phyloP scores from a whole-genome alignment of 1,140 invertebrate genomes.

The Argopecten irradians region DNA sequence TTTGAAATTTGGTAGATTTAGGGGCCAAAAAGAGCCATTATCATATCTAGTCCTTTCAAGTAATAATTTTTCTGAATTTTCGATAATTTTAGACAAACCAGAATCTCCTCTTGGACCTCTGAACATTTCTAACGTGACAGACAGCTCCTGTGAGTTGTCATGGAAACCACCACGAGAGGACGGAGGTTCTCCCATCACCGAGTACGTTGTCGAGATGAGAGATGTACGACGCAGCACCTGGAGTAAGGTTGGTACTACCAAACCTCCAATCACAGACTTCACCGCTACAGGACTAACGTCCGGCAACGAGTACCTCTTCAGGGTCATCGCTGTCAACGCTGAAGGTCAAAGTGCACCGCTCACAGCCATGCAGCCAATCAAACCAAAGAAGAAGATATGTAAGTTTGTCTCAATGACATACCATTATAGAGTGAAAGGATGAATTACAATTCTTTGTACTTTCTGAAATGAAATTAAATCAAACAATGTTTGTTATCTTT shows the following conservation, averaged over 20 bases:
- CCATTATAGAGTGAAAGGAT: neutral
- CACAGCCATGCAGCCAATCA: slow-evolving; percentile 89
- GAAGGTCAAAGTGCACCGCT: slow-evolving; percentile 94
- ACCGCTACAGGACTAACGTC: slow-evolving; percentile 89
- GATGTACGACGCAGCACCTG: slow-evolving; percentile 89
- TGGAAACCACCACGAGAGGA: slow-evolving; percentile 97
- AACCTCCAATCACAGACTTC: slow-evolving; percentile 83
- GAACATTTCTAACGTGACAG: slow-evolving; percentile 95
- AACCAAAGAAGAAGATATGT: slow-evolving; percentile 94
- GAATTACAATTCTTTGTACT: neutral
- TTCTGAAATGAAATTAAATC: neutral
- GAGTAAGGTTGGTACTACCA: slow-evolving; percentile 77
- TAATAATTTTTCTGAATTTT: too few relatives aligned
- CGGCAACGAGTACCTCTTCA: slow-evolving; percentile 93
- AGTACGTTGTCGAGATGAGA: slow-evolving; percentile 93
- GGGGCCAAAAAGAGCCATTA: too few relatives aligned
- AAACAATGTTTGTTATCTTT: too few relatives aligned
- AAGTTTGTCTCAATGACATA: slow-evolving; percentile 49
- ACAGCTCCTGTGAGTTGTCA: slow-evolving; percentile 91
- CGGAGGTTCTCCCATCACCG: slow-evolving; percentile 95
- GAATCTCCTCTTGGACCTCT: slow-evolving; percentile 81
- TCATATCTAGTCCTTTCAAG: too few relatives aligned
- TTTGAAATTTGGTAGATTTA: too few relatives aligned
- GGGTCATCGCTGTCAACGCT: slow-evolving; percentile 95
- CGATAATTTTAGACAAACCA: slow-evolving; percentile 66